Conservation (phyloP, 2,888 invertebrate species). For the Plemyria rubiginata region DNA sequence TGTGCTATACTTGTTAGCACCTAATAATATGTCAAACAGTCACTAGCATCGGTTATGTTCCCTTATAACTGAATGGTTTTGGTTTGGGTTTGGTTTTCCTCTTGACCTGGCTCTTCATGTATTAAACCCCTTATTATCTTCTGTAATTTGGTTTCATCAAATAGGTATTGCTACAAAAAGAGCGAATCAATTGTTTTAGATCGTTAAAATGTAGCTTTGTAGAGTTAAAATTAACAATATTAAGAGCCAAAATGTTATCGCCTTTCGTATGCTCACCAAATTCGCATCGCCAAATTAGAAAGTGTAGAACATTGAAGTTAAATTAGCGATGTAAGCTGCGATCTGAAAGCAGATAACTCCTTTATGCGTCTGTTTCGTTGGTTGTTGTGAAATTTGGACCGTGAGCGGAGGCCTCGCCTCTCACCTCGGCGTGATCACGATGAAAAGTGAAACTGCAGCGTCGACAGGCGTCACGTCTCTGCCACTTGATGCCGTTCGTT, state of each 20-base stretch:
- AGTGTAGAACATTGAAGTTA: conserved; percentile 36
- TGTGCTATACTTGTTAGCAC: not conserved
- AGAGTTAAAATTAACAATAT: not conserved
- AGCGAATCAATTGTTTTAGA: not conserved
- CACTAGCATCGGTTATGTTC: not conserved
- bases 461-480: conserved; percentile 73
- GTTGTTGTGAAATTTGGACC: conserved; percentile 80
- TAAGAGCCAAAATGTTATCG: not conserved
- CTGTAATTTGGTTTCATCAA: not conserved
- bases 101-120: not conserved
- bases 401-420: conserved; percentile 77
- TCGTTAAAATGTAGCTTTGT: conserved; percentile 12
- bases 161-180: not conserved
- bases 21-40: not conserved
- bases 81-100: not conserved
- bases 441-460: conserved; percentile 82
- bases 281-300: conserved; percentile 43
- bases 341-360: conserved; percentile 58
- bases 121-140: not conserved
- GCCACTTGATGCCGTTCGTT: conserved; percentile 74
- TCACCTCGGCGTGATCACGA: conserved; percentile 72
- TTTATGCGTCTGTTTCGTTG: conserved; percentile 65
- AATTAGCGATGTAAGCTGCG: conserved; percentile 39
- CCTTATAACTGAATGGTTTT: too few species aligned
- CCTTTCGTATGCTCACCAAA: conserved; percentile 9